Evolutionary conservation across 2,888 invertebrate species (phyloP), one percentile per base, ranked within the genome.

Genomic region (Nezara viridula): DNA sequence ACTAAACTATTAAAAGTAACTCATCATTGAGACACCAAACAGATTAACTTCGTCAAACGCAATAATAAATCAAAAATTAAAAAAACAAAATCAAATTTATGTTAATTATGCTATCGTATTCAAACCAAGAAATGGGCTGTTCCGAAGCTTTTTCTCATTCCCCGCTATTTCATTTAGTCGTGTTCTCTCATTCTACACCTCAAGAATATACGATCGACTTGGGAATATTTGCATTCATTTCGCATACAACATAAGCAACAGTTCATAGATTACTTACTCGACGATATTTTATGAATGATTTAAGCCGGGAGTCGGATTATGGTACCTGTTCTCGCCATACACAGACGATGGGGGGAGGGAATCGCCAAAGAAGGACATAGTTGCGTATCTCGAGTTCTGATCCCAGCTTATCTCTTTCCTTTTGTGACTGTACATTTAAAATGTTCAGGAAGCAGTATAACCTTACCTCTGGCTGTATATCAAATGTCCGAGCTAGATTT

Each of bases 251-350:
- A 73, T 73, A 73, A 73, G 32, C 32, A 73, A 37, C 32, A 73
- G 66, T 73, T 73, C 32, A 73, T 73, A 73, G 19, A 73, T 73
- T 73, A 73, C 66, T 73, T 73, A 73, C 37, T 0, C 66, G 37
- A 32, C 66, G 37, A 37, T 73, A 73, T 73, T 73, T 73, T 73
- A 32, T 73, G 37, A 73, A 73, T 73, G 66, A 73, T 73, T 73
- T 73, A 60, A 32, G 66, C 66, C 10, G 19, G 19, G 4, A 19
- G 37, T 1, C 32, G 7, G 66, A 73, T 73, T 73, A 73, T 73
- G 66, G 66, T 32, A 73, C 32, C 37, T 73, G 66, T 37, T 73
- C 37, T 73, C 66, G 16, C 66, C 66, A 37, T 73, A 73, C 27
- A 60, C 1, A 60, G 60, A 0, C 27, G 44, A 3, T 3, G 37